These are phyloP conservation scores for Coreoperca whiteheadi DNA, from an alignment of 2,113 vertebrate species.

Conservation along the genomic window DNA sequence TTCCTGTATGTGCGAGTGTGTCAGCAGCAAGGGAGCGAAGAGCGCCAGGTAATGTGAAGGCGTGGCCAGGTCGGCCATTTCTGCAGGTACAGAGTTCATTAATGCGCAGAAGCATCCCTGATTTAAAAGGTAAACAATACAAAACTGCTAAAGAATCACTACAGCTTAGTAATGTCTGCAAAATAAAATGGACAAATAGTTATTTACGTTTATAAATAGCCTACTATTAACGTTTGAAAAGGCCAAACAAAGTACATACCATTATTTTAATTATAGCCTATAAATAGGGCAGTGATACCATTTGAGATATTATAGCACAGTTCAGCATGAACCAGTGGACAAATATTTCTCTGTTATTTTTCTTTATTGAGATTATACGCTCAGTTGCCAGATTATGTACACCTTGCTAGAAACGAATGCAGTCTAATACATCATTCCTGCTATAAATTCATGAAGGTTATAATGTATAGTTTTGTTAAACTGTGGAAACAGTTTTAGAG, in stretches of 20 bases:
- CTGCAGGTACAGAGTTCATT: constrained; percentile 19
- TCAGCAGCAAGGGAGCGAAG: background rate
- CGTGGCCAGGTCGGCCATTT: constrained; percentile 45
- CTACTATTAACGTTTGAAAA: background rate
- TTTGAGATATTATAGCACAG: background rate
- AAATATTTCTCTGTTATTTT: background rate
- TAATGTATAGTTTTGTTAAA: background rate
- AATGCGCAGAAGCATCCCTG: fast-evolving
- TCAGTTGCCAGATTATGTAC: background rate
- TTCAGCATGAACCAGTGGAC: background rate
- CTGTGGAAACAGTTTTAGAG: background rate
- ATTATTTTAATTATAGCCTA: background rate
- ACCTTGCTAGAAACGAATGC: background rate
- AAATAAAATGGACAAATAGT: background rate
- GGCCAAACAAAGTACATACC: background rate
- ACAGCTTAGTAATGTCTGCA: background rate
- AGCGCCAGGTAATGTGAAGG: constrained; percentile 31
- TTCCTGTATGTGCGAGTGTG: constrained; percentile 46
- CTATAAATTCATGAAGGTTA: background rate
- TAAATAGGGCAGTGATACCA: background rate
- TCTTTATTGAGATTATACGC: background rate
- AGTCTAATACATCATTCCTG: background rate
- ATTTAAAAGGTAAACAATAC: background rate
- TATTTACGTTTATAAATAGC: background rate
- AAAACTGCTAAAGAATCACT: background rate